Evolutionary conservation across 1,140 invertebrate species (phyloP).

Genomic region (Penaeus chinensis): DNA sequence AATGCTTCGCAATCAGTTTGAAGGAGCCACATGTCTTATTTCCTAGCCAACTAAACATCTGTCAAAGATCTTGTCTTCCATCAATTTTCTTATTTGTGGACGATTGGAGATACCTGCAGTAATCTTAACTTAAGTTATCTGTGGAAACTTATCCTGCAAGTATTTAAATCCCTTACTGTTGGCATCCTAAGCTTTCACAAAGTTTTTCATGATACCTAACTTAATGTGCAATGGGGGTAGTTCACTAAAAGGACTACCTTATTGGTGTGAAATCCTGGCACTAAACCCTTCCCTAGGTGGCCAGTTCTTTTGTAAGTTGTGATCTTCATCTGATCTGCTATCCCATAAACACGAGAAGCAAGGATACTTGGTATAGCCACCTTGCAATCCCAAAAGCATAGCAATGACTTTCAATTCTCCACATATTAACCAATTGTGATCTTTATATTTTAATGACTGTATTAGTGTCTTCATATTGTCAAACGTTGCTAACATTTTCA

Average conservation of each 20-base stretch:
- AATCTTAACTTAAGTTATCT: slow-evolving; percentile 23
- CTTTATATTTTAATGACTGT: slow-evolving; percentile 49
- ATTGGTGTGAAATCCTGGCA: neutral
- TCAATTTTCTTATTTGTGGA: slow-evolving; percentile 20
- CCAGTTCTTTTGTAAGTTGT: slow-evolving; percentile 16
- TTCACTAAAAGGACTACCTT: slow-evolving; percentile 9
- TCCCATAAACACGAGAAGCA: slow-evolving; percentile 67
- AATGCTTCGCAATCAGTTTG: neutral
- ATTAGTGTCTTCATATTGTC: slow-evolving; percentile 38
- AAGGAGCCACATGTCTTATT: slow-evolving; percentile 3
- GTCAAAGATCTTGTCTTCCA: slow-evolving; percentile 3
- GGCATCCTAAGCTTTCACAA: slow-evolving; percentile 13
- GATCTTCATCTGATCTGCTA: slow-evolving; percentile 36
- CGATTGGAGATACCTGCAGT: slow-evolving; percentile 3
- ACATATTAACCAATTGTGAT: slow-evolving; percentile 64
- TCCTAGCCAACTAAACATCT: neutral
- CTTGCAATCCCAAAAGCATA: slow-evolving; percentile 66
- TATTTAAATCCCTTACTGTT: slow-evolving; percentile 13
- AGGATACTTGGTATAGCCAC: slow-evolving; percentile 67
- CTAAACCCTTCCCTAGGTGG: slow-evolving; percentile 1
- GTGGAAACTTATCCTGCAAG: slow-evolving; percentile 2
- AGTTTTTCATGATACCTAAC: slow-evolving; percentile 20
- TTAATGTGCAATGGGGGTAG: slow-evolving; percentile 37
- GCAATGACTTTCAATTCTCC: slow-evolving; percentile 64
- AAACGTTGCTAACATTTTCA: slow-evolving; percentile 49